Conservation (phyloP, 37 sponge, comb jelly and placozoan genomes). For the Spongilla lacustris region DNA sequence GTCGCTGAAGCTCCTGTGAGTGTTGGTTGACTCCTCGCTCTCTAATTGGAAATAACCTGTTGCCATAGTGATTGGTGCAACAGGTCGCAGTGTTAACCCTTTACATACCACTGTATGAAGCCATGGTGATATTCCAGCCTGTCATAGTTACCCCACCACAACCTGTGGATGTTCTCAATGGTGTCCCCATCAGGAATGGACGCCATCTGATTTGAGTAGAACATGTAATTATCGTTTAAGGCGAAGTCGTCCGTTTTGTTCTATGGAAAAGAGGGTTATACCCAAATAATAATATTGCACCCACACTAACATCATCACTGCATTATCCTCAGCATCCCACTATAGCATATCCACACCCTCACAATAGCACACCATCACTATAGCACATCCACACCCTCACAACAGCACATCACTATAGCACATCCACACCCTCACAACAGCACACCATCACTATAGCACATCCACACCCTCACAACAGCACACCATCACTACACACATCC, state of each 20-base stretch:
- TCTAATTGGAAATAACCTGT: conserved; percentile 79
- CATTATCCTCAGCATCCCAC: no score
- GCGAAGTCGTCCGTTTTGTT: background rate
- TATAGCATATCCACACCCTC: no score
- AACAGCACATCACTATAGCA: no score
- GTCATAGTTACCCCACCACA: conserved; percentile 28
- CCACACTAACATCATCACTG: background rate
- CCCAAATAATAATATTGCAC: background rate
- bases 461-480: no score
- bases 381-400: no score
- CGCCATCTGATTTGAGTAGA: conserved; percentile 3
- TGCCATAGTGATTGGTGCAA: no score
- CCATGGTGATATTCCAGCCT: conserved; percentile 36
- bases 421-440: no score
- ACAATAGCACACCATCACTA: no score
- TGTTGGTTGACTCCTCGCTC: conserved; percentile 66
- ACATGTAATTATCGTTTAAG: conserved; percentile 10
- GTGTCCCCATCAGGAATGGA: conserved; percentile 6
- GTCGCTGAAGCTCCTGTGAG: conserved; percentile 66
- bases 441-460: no score
- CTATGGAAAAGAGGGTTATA: background rate
- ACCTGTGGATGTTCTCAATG: conserved; percentile 27
- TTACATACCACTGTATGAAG: conserved; percentile 23
- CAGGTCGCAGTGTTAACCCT: background rate
- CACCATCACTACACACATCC: no score